A percentile compares a stretch with the other conserved stretches of the same genome.
Evolutionary conservation across 1,140 invertebrate genomes (phyloP).

Genomic region (Cardiocondyla obscurior): DNA sequence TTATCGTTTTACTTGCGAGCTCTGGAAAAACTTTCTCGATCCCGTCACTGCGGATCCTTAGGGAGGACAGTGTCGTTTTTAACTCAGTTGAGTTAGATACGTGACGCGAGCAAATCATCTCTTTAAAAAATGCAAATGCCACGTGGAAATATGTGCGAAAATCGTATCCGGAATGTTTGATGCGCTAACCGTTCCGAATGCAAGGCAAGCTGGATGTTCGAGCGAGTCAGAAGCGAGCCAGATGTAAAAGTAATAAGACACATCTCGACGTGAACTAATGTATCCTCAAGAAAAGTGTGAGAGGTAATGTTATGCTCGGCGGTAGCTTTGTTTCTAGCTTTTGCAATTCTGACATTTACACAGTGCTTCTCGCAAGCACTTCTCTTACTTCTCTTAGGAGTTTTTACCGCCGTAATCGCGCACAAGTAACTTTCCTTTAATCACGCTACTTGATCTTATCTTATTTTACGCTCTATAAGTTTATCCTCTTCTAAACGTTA

Average conservation of each 20-base stretch:
- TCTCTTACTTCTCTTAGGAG: not conserved
- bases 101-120: not conserved
- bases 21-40: constrained; percentile 67
- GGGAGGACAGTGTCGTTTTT: constrained; percentile 41
- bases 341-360: constrained; percentile 2
- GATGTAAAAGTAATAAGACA: constrained; percentile 44
- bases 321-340: constrained; percentile 8
- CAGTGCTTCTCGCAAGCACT: no score
- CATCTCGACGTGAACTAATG: constrained; percentile 1
- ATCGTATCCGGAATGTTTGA: constrained; percentile 5
- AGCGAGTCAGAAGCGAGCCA: not conserved
- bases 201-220: constrained; percentile 2
- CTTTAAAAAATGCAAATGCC: constrained; percentile 39
- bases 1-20: constrained; percentile 15
- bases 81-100: constrained; percentile 31
- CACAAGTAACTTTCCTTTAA: not conserved
- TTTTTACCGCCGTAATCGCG: not conserved
- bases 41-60: constrained; percentile 35
- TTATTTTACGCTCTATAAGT: not conserved
- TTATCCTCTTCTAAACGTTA: not conserved
- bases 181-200: not conserved
- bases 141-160: constrained; percentile 6
- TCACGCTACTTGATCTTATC: not conserved
- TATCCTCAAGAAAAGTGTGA: not conserved
- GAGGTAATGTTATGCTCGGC: not conserved